Evolutionary conservation across 2,797 vertebrate genomes (phyloP).

Genomic region (Ptychadena robeensis): DNA sequence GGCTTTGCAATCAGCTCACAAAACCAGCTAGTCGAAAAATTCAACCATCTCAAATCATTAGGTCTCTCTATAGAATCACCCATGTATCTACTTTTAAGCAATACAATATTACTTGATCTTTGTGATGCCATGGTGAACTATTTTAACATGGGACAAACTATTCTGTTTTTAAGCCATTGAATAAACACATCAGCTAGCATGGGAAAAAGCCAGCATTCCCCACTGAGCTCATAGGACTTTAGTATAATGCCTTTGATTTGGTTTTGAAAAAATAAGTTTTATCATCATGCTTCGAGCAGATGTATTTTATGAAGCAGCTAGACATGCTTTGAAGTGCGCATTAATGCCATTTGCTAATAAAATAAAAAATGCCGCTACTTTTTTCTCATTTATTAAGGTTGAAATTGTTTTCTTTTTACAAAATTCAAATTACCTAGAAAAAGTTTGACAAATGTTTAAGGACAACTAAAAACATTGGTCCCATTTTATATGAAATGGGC

Average conservation of each 20-base stretch:
- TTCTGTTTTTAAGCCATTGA: conserved; percentile 51
- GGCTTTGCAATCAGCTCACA: too few species aligned
- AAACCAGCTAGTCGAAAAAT: too few species aligned
- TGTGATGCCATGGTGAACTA: neutral
- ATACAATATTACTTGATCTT: neutral
- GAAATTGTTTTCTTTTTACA: neutral
- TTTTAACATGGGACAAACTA: conserved; percentile 29
- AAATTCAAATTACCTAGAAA: neutral
- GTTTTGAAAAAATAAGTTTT: conserved; percentile 46
- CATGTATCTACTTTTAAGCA: neutral
- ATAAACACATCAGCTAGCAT: conserved; percentile 57
- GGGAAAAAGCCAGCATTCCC: conserved; percentile 42
- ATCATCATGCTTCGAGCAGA: conserved; percentile 52
- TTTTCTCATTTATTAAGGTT: neutral
- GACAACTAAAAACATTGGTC: neutral
- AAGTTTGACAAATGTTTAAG: neutral
- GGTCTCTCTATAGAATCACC: neutral
- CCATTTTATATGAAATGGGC: neutral
- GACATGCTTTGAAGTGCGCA: conserved; percentile 38
- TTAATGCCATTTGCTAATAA: conserved; percentile 30
- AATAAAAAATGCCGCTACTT: neutral
- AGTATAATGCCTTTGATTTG: conserved; percentile 50
- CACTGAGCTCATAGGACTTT: conserved; percentile 43
- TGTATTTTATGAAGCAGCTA: conserved; percentile 52
- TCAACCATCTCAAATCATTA: too few species aligned